Base-by-base conservation (phyloP, 1,140 invertebrate genomes). In the Drosophila setifemur region DNA sequence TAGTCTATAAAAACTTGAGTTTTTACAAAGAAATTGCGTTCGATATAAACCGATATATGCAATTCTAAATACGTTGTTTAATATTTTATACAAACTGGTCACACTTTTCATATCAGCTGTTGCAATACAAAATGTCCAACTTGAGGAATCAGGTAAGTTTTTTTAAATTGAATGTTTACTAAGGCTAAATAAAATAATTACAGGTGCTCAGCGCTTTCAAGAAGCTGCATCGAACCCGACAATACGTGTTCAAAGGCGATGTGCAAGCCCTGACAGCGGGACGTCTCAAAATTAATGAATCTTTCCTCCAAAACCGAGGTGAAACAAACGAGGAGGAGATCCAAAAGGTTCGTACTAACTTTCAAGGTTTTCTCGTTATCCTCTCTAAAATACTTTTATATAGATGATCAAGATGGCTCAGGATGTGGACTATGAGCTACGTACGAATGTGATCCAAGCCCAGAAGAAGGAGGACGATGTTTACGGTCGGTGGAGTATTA, bases 371-470 rank as follows among this genome's bases (percentile, higher is more conserved):
- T 6, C 21, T 1, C 2, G 1, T 29, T n/a, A 12, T 7, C n/a
- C n/a, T n/a, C 1, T 16, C 0, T 31, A n/a, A 9, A 4, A 14
- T 28, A 6, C 42, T 16, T 2, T 2, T 1, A 12, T 33, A 4
- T 12, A 90, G 89, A 82, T 88, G 83, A 73, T 90, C 5, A 53
- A 88, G 39, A 49, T 90, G 11, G 89, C 89, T 1, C 21, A 68
- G 8, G 89, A 90, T 26, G 88, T 89, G 3, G 71, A 75, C 11
- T 37, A 87, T 5, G 89, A 90, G 44, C 44, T 90, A 18, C 88
- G 87, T 2, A 85, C 89, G 2, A 90, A 89, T 66, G 86, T 90
- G 8, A 88, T 90, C 37, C 89, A 90, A 44, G 89, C 89, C 6
- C 40, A 61, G 21, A 43, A 78, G 21, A 72, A 69, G 4, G 55